A percentile compares a stretch with the other conserved stretches of the same genome.
Evolutionary conservation across 2,888 invertebrate genomes (phyloP).

Genomic region (Ceraclea dissimilis): DNA sequence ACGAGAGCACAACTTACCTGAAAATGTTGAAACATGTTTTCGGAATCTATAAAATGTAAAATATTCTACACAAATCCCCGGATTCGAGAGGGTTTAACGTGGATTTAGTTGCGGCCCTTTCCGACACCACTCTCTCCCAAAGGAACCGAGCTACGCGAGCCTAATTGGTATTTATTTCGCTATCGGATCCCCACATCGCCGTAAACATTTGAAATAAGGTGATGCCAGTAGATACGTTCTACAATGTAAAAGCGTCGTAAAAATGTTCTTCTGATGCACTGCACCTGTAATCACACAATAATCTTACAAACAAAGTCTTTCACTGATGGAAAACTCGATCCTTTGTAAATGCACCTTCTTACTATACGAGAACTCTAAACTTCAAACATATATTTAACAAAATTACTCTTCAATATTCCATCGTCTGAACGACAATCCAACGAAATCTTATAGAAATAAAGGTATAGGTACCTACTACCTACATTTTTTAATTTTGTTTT

Average conservation of each 20-base stretch:
- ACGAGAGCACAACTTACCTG: neutral
- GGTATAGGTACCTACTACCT: no score
- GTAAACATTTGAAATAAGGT: constrained; percentile 2
- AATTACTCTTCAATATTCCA: no score
- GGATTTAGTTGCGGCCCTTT: constrained; percentile 1
- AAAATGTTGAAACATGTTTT: neutral
- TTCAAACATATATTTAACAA: no score
- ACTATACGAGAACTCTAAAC: no score
- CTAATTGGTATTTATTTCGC: constrained; percentile 6
- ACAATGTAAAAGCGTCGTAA: neutral
- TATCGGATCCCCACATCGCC: constrained; percentile 5
- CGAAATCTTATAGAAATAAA: no score
- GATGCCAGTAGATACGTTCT: neutral
- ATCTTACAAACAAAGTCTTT: no score
- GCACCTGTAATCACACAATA: no score
- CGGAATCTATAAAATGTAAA: neutral
- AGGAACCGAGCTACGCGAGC: neutral
- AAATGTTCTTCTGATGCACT: neutral
- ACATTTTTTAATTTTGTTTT: no score
- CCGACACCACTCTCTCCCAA: neutral
- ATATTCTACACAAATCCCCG: neutral
- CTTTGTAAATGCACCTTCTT: no score
- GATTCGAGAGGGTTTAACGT: constrained; percentile 2
- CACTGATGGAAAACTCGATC: no score
- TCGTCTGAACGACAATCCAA: no score